These are phyloP conservation scores for Hypsibius dujardini DNA, from an alignment of 1,140 invertebrate species.

Conservation along the genomic window DNA sequence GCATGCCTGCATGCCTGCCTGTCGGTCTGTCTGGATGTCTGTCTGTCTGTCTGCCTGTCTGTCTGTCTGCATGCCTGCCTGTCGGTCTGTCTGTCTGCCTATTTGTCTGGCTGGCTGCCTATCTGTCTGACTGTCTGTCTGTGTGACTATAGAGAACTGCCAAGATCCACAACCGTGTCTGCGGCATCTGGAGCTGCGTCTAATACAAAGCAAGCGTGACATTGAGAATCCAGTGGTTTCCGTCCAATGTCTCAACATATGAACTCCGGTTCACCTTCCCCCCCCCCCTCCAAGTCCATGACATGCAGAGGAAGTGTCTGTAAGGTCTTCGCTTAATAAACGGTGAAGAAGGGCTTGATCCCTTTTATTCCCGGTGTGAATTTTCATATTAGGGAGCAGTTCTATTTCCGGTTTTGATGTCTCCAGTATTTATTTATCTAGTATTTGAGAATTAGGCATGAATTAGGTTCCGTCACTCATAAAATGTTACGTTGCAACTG, in stretches of 20 bases:
- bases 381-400: neutral
- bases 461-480: neutral
- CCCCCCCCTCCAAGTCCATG: conserved; percentile 30
- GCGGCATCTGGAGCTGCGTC: conserved; percentile 45
- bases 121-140: neutral
- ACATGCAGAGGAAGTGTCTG: neutral
- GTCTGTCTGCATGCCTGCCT: no score
- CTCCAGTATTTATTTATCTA: neutral
- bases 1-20: neutral
- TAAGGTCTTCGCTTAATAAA: neutral
- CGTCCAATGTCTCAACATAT: conserved; percentile 28
- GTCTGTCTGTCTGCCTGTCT: no score
- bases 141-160: conserved; percentile 20
- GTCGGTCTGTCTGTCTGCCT: no score
- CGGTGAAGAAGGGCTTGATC: neutral
- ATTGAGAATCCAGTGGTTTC: conserved; percentile 45
- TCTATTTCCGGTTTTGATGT: no score
- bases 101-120: no score
- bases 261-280: conserved; percentile 18
- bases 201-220: conserved; percentile 51
- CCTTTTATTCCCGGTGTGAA: neutral
- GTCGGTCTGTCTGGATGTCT: no score
- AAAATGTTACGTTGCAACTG: neutral
- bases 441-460: neutral
- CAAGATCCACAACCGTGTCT: conserved; percentile 26